These are phyloP conservation scores for Drosophila elegans DNA, from an alignment of 1,140 invertebrate genomes.

Conservation along the genomic window DNA sequence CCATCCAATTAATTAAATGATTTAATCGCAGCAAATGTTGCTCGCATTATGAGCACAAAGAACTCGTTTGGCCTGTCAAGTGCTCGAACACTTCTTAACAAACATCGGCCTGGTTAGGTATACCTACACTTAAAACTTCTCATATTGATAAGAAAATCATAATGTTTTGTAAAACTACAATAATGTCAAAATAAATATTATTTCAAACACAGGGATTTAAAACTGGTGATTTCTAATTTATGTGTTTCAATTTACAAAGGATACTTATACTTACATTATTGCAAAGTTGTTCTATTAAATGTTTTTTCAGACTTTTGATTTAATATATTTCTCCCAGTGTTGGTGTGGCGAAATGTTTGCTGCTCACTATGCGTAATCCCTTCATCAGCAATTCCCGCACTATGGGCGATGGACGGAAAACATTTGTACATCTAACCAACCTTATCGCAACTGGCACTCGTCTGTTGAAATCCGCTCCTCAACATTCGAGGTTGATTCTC, in stretches of 20 bases:
- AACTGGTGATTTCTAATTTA: too few relatives aligned
- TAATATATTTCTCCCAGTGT: not conserved
- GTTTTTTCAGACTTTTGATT: too few relatives aligned
- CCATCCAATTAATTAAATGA: constrained; percentile 54
- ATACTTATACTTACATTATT: too few relatives aligned
- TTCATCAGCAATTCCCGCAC: constrained; percentile 28
- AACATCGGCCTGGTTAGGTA: constrained; percentile 1
- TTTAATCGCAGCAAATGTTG: constrained; percentile 52
- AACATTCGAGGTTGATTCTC: constrained; percentile 5
- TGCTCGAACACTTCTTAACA: constrained; percentile 9
- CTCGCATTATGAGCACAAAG: constrained; percentile 34
- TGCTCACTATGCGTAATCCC: constrained; percentile 31
- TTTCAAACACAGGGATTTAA: too few relatives aligned
- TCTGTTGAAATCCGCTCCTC: not conserved
- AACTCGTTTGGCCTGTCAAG: constrained; percentile 16
- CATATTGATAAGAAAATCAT: too few relatives aligned
- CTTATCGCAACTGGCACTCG: constrained; percentile 35
- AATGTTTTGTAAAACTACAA: too few relatives aligned
- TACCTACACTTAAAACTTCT: not conserved
- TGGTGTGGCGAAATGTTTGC: constrained; percentile 1
- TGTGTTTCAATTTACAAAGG: too few relatives aligned
- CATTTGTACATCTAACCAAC: constrained; percentile 19
- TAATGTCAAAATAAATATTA: too few relatives aligned
- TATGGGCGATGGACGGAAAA: constrained; percentile 13
- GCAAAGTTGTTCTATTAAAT: too few relatives aligned